Evolutionary conservation across 2,113 vertebrate genomes (phyloP), one percentile per base, ranked within the genome.

Genomic region (Hippocampus comes): DNA sequence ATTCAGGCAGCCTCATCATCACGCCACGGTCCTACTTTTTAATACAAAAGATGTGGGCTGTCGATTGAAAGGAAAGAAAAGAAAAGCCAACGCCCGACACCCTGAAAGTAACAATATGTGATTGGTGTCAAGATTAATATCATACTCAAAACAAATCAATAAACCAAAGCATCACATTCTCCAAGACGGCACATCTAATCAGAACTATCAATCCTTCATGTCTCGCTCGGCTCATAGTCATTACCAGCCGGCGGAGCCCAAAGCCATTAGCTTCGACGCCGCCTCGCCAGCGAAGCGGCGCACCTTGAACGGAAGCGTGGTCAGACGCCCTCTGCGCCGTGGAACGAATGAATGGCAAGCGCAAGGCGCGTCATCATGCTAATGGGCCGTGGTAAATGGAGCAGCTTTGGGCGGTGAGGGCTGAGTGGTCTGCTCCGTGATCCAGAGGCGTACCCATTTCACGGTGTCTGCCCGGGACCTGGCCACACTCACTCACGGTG

Each of bases 351-450:
- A 86, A 78, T 78, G 84, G 78, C 79, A 68, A 74, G 78, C 80
- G 78, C 76, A 83, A 82, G 82, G 86, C 86, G 86, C 88, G 86
- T 78, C 87, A 77, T 88, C 78, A 68, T 64, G 73, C 86, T 93
- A 93, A 93, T 93, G 89, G 91, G 81, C 82, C 88, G 72, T 80
- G 86, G 87, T 90, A 89, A 92, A 93, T 93, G 90, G 88, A 80
- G 85, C 78, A 71, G 83, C 78, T 82, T 73, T 66, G 83, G 79
- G 55, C 77, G 66, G 80, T 64, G 41, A 48, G 72, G 85, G 83
- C 77, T 56, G 80, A 69, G 57, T 69, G 85, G 86, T 81, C 82
- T 80, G 89, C 83, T 83, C 84, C 46, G 74, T 91, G 90, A 92
- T 90, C 91, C 90, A 82, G 74, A 86, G 83, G 89, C 65, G 41